Base-by-base conservation (phyloP, 2,113 vertebrate genomes). In the Nibea coibor region DNA sequence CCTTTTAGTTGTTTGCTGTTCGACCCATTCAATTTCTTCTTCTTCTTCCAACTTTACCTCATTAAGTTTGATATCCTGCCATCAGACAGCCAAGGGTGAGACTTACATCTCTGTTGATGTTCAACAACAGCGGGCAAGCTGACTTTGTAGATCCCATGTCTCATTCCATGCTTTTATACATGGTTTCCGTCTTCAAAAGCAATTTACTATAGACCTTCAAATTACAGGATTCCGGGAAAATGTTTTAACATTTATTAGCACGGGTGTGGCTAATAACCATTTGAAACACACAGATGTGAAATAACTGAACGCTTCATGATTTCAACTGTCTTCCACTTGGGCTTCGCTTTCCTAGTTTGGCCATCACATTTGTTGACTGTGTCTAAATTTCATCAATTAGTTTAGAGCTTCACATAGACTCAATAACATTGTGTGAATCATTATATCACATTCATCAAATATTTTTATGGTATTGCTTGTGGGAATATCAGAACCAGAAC, bases 111-210 rank as follows among this genome's bases (percentile, higher is more conserved):
- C 20, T 3, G 31, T 51, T 59, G 48, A 51, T 26, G 43, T 50
- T 71, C 2, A 59, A 43, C 48, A 48, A 83, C 75, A 75, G 79
- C 50, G 1, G 51, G 79, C 62, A 26, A 31, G 75, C 63, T 87
- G 86, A 79, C 80, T 91, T 83, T 87, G 75, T 62, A 66, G 65
- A 58, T 78, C 71, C 71, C 26, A 39, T 43, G 42, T 65, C 31
- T 61, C 19, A 31, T 17, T 2, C 17, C 31, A 31, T 31, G 14
- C 45, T 69, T 24, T 57, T 35, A 24, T 26, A 72, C 28, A 66
- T 4, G 77, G 80, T 94, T 84, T 92, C 91, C 88, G 90, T 91
- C 83, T 92, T 92, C 87, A 90, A 91, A 89, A 26, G 75, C 48
- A 69, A 35, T 39, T 48, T 11, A 65, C 12, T 35, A 11, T 5